Base-by-base conservation (phyloP, 30 jellyfish, hydroid and myxozoan genomes). In the Phacellophora camtschatica region DNA sequence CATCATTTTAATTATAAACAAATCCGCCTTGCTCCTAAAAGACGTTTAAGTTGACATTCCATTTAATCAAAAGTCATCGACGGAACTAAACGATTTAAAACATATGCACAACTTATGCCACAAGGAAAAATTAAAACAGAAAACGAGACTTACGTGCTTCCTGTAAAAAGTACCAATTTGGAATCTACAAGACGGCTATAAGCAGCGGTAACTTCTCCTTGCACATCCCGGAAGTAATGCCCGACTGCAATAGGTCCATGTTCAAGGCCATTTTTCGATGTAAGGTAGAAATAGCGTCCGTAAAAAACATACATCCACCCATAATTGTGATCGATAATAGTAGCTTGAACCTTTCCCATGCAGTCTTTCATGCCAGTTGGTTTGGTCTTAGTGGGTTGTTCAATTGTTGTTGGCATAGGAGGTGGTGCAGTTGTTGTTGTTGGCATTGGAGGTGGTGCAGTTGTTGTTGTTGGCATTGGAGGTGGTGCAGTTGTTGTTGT, bases 131-230 rank as follows among this genome's bases (percentile, higher is more conserved):
- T n/a, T n/a, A n/a, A n/a, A n/a, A n/a, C n/a, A n/a, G n/a, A n/a
- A n/a, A n/a, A n/a, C n/a, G n/a, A n/a, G n/a, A 35, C 34, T 66
- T 66, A 80, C 91, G 24, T 62, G 80, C 66, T 67, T 48, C 91
- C 91, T 15, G 49, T 27, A 27, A 80, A 80, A 4, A 80, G 50
- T 13, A 80, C 80, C 4, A 65, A 32, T 10, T 59, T 27, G 23
- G 50, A 41, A n/a, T 80, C 86, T 4, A 41, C 15, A 20, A 31
- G 48, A 41, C 73, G 25, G 23, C 29, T 58, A 53, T 29, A 82
- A 1, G 94, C 94, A 31, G 86, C 94, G 3, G 82, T 55, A 1
- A 82, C 66, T 11, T 29, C 31, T 10, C 69, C 83, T 0, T 53
- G 24, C 3, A 80, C 41, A 3, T 63, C 77, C 3, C 18, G 67